Conservation (phyloP, 2,797 vertebrate species). For the Otus scops region DNA sequence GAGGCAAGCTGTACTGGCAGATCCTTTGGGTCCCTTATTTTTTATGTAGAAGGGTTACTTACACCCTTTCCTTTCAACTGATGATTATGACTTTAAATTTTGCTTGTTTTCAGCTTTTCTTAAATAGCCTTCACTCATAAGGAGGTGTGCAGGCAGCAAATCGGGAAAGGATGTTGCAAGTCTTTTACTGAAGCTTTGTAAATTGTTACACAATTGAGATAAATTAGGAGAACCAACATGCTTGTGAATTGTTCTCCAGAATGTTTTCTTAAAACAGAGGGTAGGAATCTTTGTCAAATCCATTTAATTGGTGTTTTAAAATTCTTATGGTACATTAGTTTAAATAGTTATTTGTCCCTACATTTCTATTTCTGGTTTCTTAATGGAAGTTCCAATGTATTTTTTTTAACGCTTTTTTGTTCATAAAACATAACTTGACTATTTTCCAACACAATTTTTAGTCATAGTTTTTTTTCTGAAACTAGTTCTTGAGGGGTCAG, state of each 20-base stretch:
- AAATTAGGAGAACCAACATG: neutral
- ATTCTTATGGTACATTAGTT: neutral
- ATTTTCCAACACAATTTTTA: neutral
- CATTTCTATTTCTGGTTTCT: neutral
- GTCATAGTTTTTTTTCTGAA: neutral
- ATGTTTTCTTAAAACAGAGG: slow-evolving; percentile 1
- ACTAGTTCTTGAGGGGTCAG: neutral
- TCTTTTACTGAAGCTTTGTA: neutral
- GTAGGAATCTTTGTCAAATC: neutral
- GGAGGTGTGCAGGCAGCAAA: neutral
- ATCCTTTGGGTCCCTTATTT: neutral
- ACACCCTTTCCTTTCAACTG: neutral
- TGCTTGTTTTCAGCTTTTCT: neutral
- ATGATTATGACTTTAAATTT: neutral
- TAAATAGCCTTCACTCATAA: neutral
- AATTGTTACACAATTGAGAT: neutral
- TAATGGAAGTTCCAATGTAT: neutral
- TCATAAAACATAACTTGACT: neutral
- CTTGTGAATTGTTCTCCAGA: slow-evolving; percentile 4
- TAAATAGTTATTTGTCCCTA: neutral
- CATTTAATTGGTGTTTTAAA: neutral
- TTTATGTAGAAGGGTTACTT: neutral
- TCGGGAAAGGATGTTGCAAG: neutral
- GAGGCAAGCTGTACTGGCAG: neutral
- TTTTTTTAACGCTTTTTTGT: neutral